phyloP scores from a whole-genome alignment of 2,113 vertebrate genomes.

The Cyprinodon variegatus region DNA sequence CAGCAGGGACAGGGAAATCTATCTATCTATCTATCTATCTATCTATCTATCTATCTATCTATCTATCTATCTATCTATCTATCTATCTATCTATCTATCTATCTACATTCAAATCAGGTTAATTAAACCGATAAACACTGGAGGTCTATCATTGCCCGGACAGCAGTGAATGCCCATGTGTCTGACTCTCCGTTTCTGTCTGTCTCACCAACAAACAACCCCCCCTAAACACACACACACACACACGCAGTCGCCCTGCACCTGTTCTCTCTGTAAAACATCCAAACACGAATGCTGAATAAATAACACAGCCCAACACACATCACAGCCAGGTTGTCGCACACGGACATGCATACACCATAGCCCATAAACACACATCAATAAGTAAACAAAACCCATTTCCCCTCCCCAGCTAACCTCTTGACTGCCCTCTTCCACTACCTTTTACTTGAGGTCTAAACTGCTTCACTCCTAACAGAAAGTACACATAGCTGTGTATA shows the following conservation, averaged over 20 bases:
- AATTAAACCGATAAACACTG: constrained; percentile 50
- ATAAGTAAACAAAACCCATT: constrained; percentile 78
- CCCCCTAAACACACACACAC: constrained; percentile 24
- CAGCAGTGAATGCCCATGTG: constrained; percentile 71
- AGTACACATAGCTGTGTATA: constrained; percentile 46
- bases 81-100: constrained; percentile 14
- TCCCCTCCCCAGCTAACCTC: constrained; percentile 50
- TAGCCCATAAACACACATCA: constrained; percentile 77
- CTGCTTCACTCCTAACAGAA: constrained; percentile 54
- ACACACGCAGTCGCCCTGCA: constrained; percentile 68
- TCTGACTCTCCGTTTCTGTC: constrained; percentile 41
- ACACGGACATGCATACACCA: constrained; percentile 44
- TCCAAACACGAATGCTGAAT: constrained; percentile 80
- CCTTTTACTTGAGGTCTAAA: constrained; percentile 39
- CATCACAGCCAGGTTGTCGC: constrained; percentile 71
- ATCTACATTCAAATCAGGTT: constrained; percentile 43
- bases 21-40: constrained; percentile 30
- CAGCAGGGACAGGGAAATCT: too few relatives aligned
- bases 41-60: constrained; percentile 36
- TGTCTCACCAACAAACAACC: constrained; percentile 28
- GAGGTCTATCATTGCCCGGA: constrained; percentile 61
- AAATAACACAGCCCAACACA: constrained; percentile 78
- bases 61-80: constrained; percentile 19
- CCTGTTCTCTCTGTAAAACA: constrained; percentile 84
- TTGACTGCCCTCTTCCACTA: constrained; percentile 16